Evolutionary conservation across 2,888 invertebrate species (phyloP).

Genomic region (Ptychoptera contaminata): DNA sequence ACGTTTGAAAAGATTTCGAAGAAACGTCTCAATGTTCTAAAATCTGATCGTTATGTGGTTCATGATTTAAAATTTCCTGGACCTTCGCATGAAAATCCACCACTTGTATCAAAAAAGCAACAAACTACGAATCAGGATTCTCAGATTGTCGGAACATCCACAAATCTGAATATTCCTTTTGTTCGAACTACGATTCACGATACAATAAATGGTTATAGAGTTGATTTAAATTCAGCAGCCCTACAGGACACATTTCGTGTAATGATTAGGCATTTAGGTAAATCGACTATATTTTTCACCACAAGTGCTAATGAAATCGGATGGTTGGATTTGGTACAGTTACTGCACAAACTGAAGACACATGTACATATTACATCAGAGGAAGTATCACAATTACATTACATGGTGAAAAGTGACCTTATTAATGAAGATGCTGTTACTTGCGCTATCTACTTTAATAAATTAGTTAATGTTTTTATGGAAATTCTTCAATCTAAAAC

Average conservation of each 20-base stretch:
- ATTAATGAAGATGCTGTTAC: conserved; percentile 13
- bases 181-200: conserved; percentile 30
- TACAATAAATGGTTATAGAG: conserved; percentile 29
- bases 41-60: too few species aligned
- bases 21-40: too few species aligned
- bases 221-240: conserved; percentile 30
- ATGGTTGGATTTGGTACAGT: too few species aligned
- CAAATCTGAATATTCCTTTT: too few species aligned
- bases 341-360: conserved; percentile 18
- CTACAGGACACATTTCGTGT: conserved; percentile 29
- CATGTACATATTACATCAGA: conserved; percentile 7
- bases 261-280: conserved; percentile 24
- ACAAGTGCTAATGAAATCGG: conserved; percentile 25
- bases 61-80: too few species aligned
- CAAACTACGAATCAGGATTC: too few species aligned
- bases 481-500: too few species aligned
- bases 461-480: conserved; percentile 10
- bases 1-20: too few species aligned
- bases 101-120: too few species aligned
- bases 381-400: conserved; percentile 8
- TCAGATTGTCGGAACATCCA: too few species aligned
- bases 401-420: conserved; percentile 10
- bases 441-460: conserved; percentile 13
- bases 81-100: too few species aligned
- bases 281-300: conserved; percentile 24